These are phyloP conservation scores for Ambastaia sidthimunki DNA, from an alignment of 2,797 vertebrate genomes.

Conservation along the genomic window DNA sequence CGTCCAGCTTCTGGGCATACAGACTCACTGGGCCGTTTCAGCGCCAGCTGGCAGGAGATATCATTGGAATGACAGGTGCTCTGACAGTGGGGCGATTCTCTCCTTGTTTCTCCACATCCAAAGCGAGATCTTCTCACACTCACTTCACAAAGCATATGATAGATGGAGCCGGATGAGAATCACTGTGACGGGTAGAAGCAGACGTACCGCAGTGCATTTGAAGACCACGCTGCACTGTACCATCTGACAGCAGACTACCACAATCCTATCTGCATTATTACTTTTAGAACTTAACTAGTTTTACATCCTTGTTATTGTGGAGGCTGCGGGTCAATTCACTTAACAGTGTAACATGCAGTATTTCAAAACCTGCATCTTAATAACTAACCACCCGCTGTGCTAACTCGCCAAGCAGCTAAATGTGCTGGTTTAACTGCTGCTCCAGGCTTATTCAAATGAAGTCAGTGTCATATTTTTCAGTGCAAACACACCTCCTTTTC, in stretches of 20 bases:
- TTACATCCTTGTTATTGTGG: neutral
- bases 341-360: neutral
- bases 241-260: neutral
- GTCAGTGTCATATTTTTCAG: neutral
- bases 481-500: neutral
- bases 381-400: neutral
- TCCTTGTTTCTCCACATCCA: conserved; percentile 17
- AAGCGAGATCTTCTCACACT: conserved; percentile 11
- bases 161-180: conserved; percentile 32
- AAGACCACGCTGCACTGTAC: neutral
- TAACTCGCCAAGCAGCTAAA: neutral
- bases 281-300: neutral
- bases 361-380: neutral
- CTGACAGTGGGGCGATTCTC: conserved; percentile 50
- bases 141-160: conserved; percentile 39
- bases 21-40: conserved; percentile 53
- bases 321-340: neutral
- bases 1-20: conserved; percentile 37
- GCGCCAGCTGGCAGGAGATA: conserved; percentile 55
- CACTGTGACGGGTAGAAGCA: conserved; percentile 7
- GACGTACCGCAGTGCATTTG: conserved; percentile 1
- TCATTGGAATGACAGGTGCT: conserved; percentile 45
- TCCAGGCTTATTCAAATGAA: neutral
- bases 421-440: neutral
- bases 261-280: neutral